Base-by-base conservation (phyloP, 2,797 vertebrate genomes). In the Oryzias dopingdopingensis region DNA sequence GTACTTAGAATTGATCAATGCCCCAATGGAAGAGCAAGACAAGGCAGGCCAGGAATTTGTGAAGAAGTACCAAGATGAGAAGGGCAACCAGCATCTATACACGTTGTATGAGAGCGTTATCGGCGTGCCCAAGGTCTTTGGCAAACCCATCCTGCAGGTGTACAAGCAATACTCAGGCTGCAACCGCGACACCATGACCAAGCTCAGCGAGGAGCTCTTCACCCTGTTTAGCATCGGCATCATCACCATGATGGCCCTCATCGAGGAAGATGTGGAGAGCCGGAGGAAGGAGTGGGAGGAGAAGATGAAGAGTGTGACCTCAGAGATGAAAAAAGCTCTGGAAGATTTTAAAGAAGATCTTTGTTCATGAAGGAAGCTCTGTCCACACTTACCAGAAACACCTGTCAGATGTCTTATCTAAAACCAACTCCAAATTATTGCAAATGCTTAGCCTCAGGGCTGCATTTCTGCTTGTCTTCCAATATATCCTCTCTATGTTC, bases 211-310 rank as follows among this genome's bases (percentile, higher is more conserved):
- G 0, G 90, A 86, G 46, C 90, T 93, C 77, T 92, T 89, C 46
- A 90, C 91, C 76, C 85, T 93, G 52, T 93, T 93, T 88, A 92
- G 91, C 87, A 91, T 93, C 47, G 92, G 92, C 64, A 90, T 92
- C 77, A 93, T 93, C 44, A 89, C 92, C 18, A 80, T 92, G 37
- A 92, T 93, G 90, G 92, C 90, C 72, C 13, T 92, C 80, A 86
- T 92, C 2, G 90, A 81, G 0, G 92, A 92, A 13, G 91, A 93
- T 17, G 86, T 91, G 62, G 91, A 91, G 52, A 54, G 83, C 7
- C 85, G 92, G 58, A 83, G 56, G 1, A 86, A 91, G 71, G 90
- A 93, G 71, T 93, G 92, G 92, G 70, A 79, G 0, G 78, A 89
- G 74, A 92, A 89, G 66, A 93, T 93, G 92, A 81, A 89, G 79